Conservation (phyloP, 2,113 vertebrate genomes). For the Rhizomys pruinosus region DNA sequence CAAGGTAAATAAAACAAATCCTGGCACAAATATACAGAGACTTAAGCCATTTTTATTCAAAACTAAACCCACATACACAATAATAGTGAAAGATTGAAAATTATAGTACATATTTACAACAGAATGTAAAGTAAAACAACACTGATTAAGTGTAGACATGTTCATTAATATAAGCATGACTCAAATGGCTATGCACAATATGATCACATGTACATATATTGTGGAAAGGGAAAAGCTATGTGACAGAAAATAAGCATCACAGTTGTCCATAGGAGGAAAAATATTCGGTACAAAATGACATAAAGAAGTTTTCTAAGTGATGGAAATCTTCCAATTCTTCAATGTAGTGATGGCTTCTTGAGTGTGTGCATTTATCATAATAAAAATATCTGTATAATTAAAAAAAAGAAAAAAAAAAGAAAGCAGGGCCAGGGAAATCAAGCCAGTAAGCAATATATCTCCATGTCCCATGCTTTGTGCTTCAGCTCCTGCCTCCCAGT, state of each 20-base stretch:
- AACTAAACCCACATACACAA: too few species aligned
- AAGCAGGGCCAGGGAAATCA: too few species aligned
- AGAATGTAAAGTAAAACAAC: background rate
- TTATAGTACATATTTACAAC: background rate
- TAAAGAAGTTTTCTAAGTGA: background rate
- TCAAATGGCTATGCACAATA: background rate
- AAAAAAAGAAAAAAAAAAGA: too few species aligned
- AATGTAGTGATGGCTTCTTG: background rate
- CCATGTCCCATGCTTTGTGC: too few species aligned
- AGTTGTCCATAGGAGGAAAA: background rate
- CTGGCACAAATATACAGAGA: too few species aligned
- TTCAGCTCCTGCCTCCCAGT: too few species aligned
- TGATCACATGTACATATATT: background rate
- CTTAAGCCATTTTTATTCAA: too few species aligned
- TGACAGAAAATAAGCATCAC: background rate
- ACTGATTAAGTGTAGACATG: background rate
- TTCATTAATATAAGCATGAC: background rate
- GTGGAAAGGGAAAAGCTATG: background rate
- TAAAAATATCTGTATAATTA: too few species aligned
- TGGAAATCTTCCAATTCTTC: background rate
- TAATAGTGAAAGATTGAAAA: background rate
- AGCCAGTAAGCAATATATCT: too few species aligned
- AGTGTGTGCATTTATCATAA: background rate
- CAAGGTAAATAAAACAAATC: too few species aligned
- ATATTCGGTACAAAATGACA: background rate